Evolutionary conservation across 1,140 invertebrate genomes (phyloP).

Genomic region (Drosophila rufa): DNA sequence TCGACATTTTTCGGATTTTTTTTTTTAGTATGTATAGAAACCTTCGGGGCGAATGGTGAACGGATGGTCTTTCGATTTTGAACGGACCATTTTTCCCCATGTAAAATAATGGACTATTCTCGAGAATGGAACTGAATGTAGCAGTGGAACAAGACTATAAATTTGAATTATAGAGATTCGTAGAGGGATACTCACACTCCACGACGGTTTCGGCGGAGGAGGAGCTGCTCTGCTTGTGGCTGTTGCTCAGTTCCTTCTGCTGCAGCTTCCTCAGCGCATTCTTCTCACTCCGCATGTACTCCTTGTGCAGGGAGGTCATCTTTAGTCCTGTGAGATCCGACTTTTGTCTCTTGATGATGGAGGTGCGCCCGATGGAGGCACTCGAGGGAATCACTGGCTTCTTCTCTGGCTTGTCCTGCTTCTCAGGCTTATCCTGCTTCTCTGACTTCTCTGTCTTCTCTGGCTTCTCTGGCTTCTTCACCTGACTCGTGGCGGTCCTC

Average conservation of each 20-base stretch:
- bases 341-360: constrained; percentile 86
- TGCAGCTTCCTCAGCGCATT: constrained; percentile 73
- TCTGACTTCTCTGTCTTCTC: constrained; percentile 27
- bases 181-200: constrained; percentile 47
- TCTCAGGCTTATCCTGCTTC: constrained; percentile 21
- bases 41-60: too few species aligned
- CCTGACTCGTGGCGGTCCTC: constrained; percentile 14
- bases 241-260: constrained; percentile 61
- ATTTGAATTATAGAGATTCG: too few species aligned
- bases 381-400: neutral
- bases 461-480: constrained; percentile 42
- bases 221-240: constrained; percentile 29
- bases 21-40: too few species aligned
- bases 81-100: too few species aligned
- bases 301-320: constrained; percentile 85
- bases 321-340: constrained; percentile 87
- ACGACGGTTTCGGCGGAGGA: constrained; percentile 51
- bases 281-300: constrained; percentile 84
- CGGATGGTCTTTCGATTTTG: too few species aligned
- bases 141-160: too few species aligned
- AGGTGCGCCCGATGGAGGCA: constrained; percentile 38
- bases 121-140: too few species aligned
- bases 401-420: constrained; percentile 22
- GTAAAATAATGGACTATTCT: too few species aligned
- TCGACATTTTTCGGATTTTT: too few species aligned